phyloP scores from a whole-genome alignment of 2,888 invertebrate genomes.

The Caenorhabditis virilis region DNA sequence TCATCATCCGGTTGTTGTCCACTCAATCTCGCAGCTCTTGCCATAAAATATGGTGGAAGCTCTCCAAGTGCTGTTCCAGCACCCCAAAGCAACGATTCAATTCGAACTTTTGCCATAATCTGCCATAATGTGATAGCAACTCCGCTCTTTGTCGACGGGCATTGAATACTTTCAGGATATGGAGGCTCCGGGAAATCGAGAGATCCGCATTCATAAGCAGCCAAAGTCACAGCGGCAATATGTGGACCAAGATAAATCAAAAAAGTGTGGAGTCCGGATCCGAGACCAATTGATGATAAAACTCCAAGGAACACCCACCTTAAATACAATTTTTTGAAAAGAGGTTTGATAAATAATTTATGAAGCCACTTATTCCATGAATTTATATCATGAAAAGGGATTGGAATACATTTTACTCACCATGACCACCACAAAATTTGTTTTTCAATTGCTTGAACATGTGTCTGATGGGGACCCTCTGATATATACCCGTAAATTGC shows the following conservation, averaged over 20 bases:
- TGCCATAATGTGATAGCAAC: conserved; percentile 81
- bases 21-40: conserved; percentile 78
- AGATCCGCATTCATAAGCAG: conserved; percentile 93
- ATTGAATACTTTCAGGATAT: conserved; percentile 80
- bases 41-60: conserved; percentile 99
- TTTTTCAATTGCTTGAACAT: conserved; percentile 55
- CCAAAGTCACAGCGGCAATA: conserved; percentile 95
- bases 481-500: conserved; percentile 66
- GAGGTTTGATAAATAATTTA: too few species aligned
- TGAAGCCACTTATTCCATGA: too few species aligned
- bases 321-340: neutral
- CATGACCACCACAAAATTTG: conserved; percentile 76
- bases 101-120: conserved; percentile 90
- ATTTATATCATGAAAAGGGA: too few species aligned
- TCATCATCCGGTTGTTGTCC: conserved; percentile 74
- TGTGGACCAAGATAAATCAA: conserved; percentile 97
- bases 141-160: conserved; percentile 69
- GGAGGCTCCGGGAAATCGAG: conserved; percentile 96
- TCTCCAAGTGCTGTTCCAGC: conserved; percentile 94
- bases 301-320: conserved; percentile 89
- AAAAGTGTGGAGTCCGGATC: conserved; percentile 97
- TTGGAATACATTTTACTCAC: conserved; percentile 75
- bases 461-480: conserved; percentile 69
- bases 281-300: conserved; percentile 92
- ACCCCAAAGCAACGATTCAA: conserved; percentile 95